These are phyloP conservation scores for Coregonus ussuriensis DNA, from an alignment of 2,797 vertebrate genomes.

Conservation along the genomic window DNA sequence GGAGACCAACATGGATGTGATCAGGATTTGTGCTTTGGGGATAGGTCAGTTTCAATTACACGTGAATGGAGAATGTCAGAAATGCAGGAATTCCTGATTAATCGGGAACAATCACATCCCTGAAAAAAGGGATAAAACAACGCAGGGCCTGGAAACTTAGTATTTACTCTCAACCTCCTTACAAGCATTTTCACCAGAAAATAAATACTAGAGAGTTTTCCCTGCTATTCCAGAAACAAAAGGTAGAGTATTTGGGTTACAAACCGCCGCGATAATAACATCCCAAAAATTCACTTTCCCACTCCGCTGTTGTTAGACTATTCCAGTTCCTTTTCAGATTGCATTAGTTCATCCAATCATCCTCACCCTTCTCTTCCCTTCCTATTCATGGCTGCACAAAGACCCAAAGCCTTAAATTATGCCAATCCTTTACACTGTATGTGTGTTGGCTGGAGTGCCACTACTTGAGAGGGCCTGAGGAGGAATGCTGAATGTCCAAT, in stretches of 20 bases:
- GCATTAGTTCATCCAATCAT: constrained; percentile 54
- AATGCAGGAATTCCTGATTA: neutral
- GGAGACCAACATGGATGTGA: neutral
- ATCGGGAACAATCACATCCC: no score
- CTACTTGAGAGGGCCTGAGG: constrained; percentile 1
- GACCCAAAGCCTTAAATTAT: neutral
- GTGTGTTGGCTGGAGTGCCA: constrained; percentile 27
- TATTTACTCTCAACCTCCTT: neutral
- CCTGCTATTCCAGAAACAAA: neutral
- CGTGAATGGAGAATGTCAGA: neutral
- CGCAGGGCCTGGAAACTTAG: neutral
- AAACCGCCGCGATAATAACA: constrained; percentile 14
- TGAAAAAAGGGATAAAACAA: neutral
- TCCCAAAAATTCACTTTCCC: constrained; percentile 28
- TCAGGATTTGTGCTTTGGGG: neutral
- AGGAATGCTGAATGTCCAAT: constrained; percentile 16
- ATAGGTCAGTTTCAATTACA: neutral
- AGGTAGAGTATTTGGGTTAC: constrained; percentile 32
- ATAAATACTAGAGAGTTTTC: neutral
- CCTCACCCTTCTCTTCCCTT: constrained; percentile 33
- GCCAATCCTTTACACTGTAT: constrained; percentile 13
- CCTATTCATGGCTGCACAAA: constrained; percentile 36
- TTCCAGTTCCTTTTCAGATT: constrained; percentile 48
- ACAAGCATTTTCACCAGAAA: neutral
- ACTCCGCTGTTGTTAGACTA: constrained; percentile 22